Evolutionary conservation across 2,797 vertebrate genomes (phyloP), one percentile per base, ranked within the genome.

Genomic region (Artibeus jamaicensis): DNA sequence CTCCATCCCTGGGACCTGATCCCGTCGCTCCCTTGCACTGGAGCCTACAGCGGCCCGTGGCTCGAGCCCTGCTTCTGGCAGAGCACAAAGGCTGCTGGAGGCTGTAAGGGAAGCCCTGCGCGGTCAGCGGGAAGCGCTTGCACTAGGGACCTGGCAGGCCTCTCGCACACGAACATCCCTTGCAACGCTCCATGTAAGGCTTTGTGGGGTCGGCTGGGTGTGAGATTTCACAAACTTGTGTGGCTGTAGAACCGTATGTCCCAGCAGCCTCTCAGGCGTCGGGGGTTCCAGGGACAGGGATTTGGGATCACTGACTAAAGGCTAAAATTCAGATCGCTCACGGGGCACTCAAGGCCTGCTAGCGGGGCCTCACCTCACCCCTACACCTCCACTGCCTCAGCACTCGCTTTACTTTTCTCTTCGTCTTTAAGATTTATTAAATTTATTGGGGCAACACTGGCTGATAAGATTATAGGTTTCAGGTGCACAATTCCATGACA

Each of bases 281-380:
- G 29, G 76, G 48, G 62, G 44, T 83, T 78, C 29, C 73, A 79
- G 55, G 55, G 46, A 89, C 39, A 85, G 22, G 29, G 55, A 71
- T 39, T 39, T 22, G 37, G 86, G 77, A 85, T 89, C 71, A 73
- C 86, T 50, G 62, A n/a, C 44, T 29, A 67, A 85, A 67, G 46
- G 55, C n/a, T 46, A 11, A 85, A 85, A 85, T 71, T 76, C 29
- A 83, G 29, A 62, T 62, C 77, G 12, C n/a, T 93, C 39, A 78
- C 15, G 67, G 46, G 67, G 50, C 42, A 83, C 34, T 8, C 0
- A 2, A 65, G n/a, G 18, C 32, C 48, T 70, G 15, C 34, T 24
- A 42, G 39, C 37, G 0, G 0, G 53, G 34, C 37, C 32, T 92
- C 5, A 1, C 8, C 34, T 84, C 15, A 29, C 0, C 2, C 2